These are phyloP conservation scores for Scaptomyza pallida DNA, from an alignment of 1,140 invertebrate species.

Conservation along the genomic window DNA sequence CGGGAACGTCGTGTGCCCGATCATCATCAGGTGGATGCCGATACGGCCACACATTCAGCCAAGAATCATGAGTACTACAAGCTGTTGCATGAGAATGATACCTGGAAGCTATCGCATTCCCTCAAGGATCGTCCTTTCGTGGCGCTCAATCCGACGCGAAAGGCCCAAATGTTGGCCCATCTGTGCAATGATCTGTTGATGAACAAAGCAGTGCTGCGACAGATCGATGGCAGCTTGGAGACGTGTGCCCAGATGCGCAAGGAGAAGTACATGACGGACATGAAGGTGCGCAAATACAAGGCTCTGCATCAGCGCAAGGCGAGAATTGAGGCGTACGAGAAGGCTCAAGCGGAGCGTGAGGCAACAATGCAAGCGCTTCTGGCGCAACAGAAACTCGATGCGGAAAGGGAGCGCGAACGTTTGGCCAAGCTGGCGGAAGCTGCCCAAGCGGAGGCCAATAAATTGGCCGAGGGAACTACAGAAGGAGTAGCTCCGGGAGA, in stretches of 20 bases:
- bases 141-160: conserved; percentile 92
- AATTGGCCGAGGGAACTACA: background rate
- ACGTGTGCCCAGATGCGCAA: conserved; percentile 90
- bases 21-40: conserved; percentile 89
- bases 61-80: conserved; percentile 92
- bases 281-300: conserved; percentile 93
- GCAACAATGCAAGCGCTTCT: conserved; percentile 74
- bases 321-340: conserved; percentile 89
- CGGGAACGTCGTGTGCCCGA: conserved; percentile 90
- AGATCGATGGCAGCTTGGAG: conserved; percentile 91
- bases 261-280: conserved; percentile 93
- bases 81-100: conserved; percentile 89
- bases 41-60: conserved; percentile 86
- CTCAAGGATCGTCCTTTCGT: conserved; percentile 93
- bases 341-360: conserved; percentile 85
- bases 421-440: conserved; percentile 60
- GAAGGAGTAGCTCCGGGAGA: conserved; percentile 11
- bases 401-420: conserved; percentile 56
- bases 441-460: conserved; percentile 44
- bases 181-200: conserved; percentile 97
- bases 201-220: conserved; percentile 93
- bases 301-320: conserved; percentile 90
- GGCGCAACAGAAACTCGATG: conserved; percentile 74
- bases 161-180: conserved; percentile 94
- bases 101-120: conserved; percentile 89